These are phyloP conservation scores for Geodia barretti DNA, from an alignment of 37 sponge, comb jelly and placozoan genomes.

Conservation along the genomic window DNA sequence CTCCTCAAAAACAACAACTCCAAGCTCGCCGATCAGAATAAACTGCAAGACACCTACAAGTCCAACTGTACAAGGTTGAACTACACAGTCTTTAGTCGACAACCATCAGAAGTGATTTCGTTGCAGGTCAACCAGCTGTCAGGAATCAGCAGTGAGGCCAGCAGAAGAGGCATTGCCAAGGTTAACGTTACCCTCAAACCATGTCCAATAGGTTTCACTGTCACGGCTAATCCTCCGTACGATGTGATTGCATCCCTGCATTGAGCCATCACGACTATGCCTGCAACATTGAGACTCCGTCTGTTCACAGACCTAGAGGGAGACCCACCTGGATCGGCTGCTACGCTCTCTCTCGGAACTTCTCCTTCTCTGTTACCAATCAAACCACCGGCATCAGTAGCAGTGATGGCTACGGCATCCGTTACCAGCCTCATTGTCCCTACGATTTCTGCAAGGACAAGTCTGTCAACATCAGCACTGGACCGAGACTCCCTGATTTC, in stretches of 20 bases:
- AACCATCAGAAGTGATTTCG: background rate
- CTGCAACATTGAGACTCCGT: no score
- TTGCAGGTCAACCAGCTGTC: background rate
- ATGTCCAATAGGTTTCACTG: constrained; percentile 27
- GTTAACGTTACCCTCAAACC: constrained; percentile 4
- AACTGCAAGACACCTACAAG: background rate
- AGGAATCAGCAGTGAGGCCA: background rate
- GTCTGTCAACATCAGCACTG: background rate
- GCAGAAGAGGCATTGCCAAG: background rate
- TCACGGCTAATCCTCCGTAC: background rate
- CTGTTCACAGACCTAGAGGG: no score
- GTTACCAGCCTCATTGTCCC: background rate
- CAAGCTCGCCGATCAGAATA: background rate
- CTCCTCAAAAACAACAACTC: background rate
- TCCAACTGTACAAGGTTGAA: constrained; percentile 17
- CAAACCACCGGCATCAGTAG: no score
- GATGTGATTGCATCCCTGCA: background rate
- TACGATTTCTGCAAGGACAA: constrained; percentile 24
- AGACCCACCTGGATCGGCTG: no score
- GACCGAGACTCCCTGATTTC: background rate
- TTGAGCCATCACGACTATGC: background rate
- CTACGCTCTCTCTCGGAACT: no score
- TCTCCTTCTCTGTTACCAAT: no score
- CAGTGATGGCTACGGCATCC: background rate
- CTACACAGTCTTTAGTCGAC: background rate